Conservation (phyloP, 1,140 invertebrate species). For the Coelopa frigida region DNA sequence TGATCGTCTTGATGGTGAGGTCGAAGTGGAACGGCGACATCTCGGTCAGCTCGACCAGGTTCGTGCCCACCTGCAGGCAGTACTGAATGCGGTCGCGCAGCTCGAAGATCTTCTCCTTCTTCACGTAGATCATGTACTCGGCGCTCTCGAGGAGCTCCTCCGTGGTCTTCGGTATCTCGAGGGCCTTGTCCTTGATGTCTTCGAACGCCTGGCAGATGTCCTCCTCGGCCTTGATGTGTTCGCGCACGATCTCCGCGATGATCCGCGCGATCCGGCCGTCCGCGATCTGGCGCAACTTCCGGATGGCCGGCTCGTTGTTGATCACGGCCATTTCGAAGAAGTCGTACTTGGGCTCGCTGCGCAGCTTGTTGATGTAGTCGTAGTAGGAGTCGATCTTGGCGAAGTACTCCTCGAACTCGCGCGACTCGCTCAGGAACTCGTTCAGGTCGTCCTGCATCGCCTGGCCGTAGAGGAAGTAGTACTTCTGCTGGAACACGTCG, state of each 20-base stretch:
- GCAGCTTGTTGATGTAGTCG: conserved; percentile 52
- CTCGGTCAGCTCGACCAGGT: conserved; percentile 60
- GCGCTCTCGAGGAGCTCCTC: conserved; percentile 64
- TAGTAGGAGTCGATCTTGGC: conserved; percentile 55
- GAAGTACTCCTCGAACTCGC: conserved; percentile 51
- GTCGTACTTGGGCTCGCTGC: conserved; percentile 53
- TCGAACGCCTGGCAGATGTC: conserved; percentile 59
- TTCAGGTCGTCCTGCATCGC: conserved; percentile 30
- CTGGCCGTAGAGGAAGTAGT: conserved; percentile 39
- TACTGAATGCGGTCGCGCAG: conserved; percentile 56
- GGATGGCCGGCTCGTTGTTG: conserved; percentile 47
- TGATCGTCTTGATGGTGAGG: conserved; percentile 59
- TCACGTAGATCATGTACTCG: conserved; percentile 57
- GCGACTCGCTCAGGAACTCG: conserved; percentile 42
- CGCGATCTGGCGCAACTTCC: conserved; percentile 45
- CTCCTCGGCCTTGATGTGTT: conserved; percentile 51
- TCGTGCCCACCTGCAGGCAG: conserved; percentile 55
- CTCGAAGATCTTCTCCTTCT: conserved; percentile 53
- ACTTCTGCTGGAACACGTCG: conserved; percentile 31
- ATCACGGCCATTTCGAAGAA: conserved; percentile 54
- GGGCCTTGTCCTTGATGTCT: conserved; percentile 51
- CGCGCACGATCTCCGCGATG: conserved; percentile 46
- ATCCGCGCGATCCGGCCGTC: conserved; percentile 46
- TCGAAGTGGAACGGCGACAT: conserved; percentile 58
- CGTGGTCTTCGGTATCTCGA: conserved; percentile 59